Percentiles rank a stretch among this genome's conserved stretches.
These are phyloP conservation scores for Philopotamus ludificatus DNA, from an alignment of 1,140 invertebrate genomes.

Conservation along the genomic window DNA sequence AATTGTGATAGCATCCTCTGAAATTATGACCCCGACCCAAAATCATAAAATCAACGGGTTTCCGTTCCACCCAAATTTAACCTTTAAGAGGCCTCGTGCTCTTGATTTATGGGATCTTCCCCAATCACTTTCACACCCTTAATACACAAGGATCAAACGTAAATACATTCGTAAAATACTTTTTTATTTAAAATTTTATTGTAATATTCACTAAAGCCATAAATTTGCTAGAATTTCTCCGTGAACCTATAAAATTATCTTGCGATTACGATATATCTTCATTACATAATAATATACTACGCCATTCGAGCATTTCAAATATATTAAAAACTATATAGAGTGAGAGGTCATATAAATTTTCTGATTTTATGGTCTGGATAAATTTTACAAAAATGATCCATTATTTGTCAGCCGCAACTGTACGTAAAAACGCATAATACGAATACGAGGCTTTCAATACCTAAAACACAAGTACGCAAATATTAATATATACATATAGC, in stretches of 20 bases:
- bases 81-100: too few relatives aligned
- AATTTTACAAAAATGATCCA: neutral
- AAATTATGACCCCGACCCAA: constrained; percentile 8
- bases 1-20: constrained; percentile 6
- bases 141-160: too few relatives aligned
- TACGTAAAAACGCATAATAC: constrained; percentile 37
- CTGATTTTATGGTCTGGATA: too few relatives aligned
- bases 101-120: neutral
- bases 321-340: neutral
- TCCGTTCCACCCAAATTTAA: constrained; percentile 11
- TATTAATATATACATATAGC: too few relatives aligned
- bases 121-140: neutral
- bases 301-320: neutral
- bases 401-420: constrained; percentile 24
- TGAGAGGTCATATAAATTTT: too few relatives aligned
- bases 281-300: neutral
- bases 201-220: too few relatives aligned
- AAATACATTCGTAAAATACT: too few relatives aligned
- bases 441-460: constrained; percentile 38
- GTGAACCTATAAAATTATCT: constrained; percentile 18
- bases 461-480: too few relatives aligned
- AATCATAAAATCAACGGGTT: constrained; percentile 20
- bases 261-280: constrained; percentile 20
- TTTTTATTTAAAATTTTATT: too few relatives aligned
- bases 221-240: too few relatives aligned